Percentiles rank a stretch among this genome's conserved stretches.
These are phyloP conservation scores for Chroicocephalus ridibundus DNA, from an alignment of 2,113 vertebrate species.

Conservation along the genomic window DNA sequence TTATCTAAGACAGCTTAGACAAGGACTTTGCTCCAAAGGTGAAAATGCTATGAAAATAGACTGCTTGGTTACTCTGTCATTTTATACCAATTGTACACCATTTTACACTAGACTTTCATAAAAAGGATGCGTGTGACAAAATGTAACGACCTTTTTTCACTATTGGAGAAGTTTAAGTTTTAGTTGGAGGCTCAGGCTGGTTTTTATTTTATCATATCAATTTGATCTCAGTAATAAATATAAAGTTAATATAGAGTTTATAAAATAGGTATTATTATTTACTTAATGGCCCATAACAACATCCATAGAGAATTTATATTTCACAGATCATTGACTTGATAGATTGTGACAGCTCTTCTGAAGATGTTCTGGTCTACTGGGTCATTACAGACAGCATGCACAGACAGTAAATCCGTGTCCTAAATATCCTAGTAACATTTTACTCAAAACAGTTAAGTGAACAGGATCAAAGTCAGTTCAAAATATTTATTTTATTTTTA, in stretches of 20 bases:
- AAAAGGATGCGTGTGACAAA: background rate
- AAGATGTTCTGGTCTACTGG: conserved; percentile 69
- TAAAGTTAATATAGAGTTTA: conserved; percentile 58
- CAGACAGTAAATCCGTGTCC: conserved; percentile 46
- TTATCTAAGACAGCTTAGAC: background rate
- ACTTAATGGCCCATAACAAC: conserved; percentile 63
- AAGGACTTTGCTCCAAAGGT: background rate
- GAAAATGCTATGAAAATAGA: background rate
- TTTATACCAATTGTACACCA: background rate
- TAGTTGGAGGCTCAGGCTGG: background rate
- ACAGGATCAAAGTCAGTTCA: background rate
- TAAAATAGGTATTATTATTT: conserved; percentile 72
- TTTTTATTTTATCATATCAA: conserved; percentile 25
- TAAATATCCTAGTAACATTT: conserved; percentile 35
- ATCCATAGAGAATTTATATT: conserved; percentile 66
- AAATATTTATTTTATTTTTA: conserved; percentile 26
- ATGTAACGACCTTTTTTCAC: background rate
- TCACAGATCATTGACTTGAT: conserved; percentile 63
- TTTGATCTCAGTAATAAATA: conserved; percentile 52
- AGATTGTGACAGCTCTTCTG: conserved; percentile 67
- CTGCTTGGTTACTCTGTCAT: background rate
- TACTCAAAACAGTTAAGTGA: conserved; percentile 9
- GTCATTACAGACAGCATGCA: conserved; percentile 50
- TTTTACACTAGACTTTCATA: background rate
- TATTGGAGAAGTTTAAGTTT: background rate